These are phyloP conservation scores for Drosophila subobscura DNA, from an alignment of 1,140 invertebrate species.

Conservation along the genomic window DNA sequence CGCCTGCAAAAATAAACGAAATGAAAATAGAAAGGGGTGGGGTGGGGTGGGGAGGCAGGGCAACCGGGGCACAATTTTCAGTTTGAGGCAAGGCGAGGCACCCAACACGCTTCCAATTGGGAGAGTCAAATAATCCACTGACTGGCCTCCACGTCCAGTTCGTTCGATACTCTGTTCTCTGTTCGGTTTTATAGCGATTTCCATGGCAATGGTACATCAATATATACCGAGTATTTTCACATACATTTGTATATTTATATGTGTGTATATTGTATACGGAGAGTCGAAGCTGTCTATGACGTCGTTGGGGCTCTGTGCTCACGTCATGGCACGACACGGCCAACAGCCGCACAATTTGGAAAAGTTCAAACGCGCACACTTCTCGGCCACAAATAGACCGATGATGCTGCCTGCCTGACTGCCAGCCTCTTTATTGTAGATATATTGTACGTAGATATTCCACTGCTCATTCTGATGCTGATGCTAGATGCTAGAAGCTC, in stretches of 20 bases:
- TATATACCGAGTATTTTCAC: not conserved
- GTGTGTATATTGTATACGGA: constrained; percentile 12
- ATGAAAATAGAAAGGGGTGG: constrained; percentile 60
- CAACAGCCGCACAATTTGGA: constrained; percentile 49
- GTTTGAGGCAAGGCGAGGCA: constrained; percentile 44
- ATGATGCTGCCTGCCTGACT: constrained; percentile 50
- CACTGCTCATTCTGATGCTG: constrained; percentile 10
- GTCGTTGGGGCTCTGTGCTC: constrained; percentile 54
- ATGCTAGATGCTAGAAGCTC: constrained; percentile 10
- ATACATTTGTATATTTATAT: constrained; percentile 1
- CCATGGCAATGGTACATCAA: constrained; percentile 46
- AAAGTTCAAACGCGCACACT: constrained; percentile 77
- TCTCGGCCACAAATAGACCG: constrained; percentile 67
- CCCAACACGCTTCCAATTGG: constrained; percentile 74
- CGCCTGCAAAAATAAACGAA: constrained; percentile 69
- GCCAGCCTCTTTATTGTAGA: constrained; percentile 13
- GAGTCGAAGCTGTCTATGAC: constrained; percentile 49
- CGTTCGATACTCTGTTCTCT: constrained; percentile 39
- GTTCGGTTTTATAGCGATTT: constrained; percentile 49
- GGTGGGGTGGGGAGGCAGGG: not conserved
- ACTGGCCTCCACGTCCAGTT: constrained; percentile 15
- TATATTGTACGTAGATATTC: constrained; percentile 7
- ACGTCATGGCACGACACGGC: constrained; percentile 59
- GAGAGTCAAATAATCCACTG: constrained; percentile 47
- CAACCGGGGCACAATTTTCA: constrained; percentile 16